These are phyloP conservation scores for Pandemis cinnamomeana DNA, from an alignment of 2,888 invertebrate species.

Conservation along the genomic window DNA sequence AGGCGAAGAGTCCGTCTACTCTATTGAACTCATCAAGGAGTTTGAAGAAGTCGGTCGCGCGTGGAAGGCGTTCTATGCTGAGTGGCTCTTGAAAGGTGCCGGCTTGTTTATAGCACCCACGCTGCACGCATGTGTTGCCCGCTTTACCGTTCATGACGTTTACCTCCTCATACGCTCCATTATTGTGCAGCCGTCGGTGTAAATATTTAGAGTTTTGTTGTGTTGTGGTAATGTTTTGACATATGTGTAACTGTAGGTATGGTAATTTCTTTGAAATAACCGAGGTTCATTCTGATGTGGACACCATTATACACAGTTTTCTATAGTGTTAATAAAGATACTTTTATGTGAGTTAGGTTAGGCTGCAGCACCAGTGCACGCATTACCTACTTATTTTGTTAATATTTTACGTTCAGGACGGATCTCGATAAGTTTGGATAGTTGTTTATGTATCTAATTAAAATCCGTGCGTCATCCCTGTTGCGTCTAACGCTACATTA, in stretches of 20 bases:
- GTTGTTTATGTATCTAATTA: conserved; percentile 15
- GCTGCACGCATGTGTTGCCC: conserved; percentile 37
- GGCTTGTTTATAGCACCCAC: conserved; percentile 56
- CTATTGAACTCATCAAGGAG: conserved; percentile 94
- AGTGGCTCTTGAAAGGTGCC: conserved; percentile 85
- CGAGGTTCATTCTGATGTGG: neutral
- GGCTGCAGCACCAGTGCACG: neutral
- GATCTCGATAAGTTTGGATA: conserved; percentile 6
- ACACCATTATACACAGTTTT: neutral
- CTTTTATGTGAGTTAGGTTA: neutral
- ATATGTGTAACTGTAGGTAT: neutral
- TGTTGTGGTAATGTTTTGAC: conserved; percentile 30
- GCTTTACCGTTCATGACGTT: conserved; percentile 6
- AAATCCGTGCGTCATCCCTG: conserved; percentile 29
- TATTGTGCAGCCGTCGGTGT: neutral
- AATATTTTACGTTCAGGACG: neutral
- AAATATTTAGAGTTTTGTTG: conserved; percentile 7
- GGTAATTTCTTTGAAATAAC: neutral
- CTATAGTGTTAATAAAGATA: neutral
- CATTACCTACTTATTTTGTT: neutral
- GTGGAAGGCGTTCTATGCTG: conserved; percentile 90
- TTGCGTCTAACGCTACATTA: conserved; percentile 12
- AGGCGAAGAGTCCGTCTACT: conserved; percentile 87
- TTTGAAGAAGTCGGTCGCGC: conserved; percentile 91
- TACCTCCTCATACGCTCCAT: conserved; percentile 1